Evolutionary conservation across 2,113 vertebrate genomes (phyloP), one percentile per base, ranked within the genome.

Genomic region (Sinocyclocheilus grahami): DNA sequence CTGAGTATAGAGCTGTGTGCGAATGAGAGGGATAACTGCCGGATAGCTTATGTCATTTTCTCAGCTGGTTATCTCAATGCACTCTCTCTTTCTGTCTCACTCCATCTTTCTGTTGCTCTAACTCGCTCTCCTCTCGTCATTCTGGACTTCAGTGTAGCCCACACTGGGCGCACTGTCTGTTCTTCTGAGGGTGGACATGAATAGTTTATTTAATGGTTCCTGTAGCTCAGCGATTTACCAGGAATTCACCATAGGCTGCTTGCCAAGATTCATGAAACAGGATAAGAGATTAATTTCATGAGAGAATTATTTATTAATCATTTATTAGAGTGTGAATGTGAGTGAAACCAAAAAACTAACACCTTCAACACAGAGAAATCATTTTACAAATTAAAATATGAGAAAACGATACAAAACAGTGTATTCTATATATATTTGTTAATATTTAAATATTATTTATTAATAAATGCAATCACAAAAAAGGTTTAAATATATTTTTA

Each of bases 201-300:
- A 83, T 83, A 83, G 46, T 83, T 83, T 55, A 83, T 83, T 83
- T 67, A 53, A 83, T 55, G 42, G n/a, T 24, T 71, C 65, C 42
- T 14, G 62, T 83, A 83, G 42, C 81, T 83, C 60, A 67, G 60
- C 39, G 39, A 69, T 53, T 71, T 83, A 55, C 46, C 63, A 33
- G 81, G 81, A 71, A 83, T 71, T 65, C 60, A 65, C 78, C 27
- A 14, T 9, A 20, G 76, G 76, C 48, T 10, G 14, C 48, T 0
- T 11, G 78, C 37, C 63, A 48, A 65, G n/a, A 48, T 10, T 65
- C 20, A 13, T 80, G 55, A 80, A 58, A 12, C 20, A 14, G 55
- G 78, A 62, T 39, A n/a, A 62, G 30, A n/a, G 18, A 62, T 80
- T 4, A 30, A 20, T 78, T 20, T 1, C 3, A 11, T 33, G 33